These are phyloP conservation scores for Hydrolagus affinis DNA, from an alignment of 2,113 vertebrate genomes.

Conservation along the genomic window DNA sequence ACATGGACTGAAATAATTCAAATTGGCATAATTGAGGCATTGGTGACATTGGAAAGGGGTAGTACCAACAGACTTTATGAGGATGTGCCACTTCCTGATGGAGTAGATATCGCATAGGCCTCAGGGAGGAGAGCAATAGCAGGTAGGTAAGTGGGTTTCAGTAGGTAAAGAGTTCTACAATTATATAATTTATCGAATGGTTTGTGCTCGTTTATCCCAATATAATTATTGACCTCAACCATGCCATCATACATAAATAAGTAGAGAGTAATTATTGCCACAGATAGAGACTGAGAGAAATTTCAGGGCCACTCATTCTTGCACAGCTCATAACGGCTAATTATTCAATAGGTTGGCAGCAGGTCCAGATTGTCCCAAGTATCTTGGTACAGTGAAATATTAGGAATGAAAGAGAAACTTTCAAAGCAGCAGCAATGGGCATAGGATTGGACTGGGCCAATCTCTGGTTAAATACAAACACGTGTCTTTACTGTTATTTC, in stretches of 20 bases:
- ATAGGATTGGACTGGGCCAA: not conserved
- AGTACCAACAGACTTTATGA: not conserved
- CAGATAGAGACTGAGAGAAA: no score
- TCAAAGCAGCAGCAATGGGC: not conserved
- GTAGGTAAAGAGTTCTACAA: no score
- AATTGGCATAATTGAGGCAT: not conserved
- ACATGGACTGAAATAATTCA: no score
- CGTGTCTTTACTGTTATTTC: not conserved
- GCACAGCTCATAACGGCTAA: not conserved
- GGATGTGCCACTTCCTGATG: no score
- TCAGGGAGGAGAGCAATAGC: no score
- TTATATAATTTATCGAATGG: not conserved
- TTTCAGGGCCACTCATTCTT: not conserved
- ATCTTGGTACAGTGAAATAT: not conserved
- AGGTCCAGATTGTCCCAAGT: not conserved
- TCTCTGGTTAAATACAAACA: not conserved
- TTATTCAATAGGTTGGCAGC: not conserved
- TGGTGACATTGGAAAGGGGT: not conserved
- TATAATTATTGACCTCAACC: not conserved
- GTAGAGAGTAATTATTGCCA: not conserved
- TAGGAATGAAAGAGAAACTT: not conserved
- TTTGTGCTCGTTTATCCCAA: not conserved
- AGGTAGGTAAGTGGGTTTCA: no score
- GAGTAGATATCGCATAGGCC: no score
- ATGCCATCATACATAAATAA: not conserved